Evolutionary conservation across 2,888 invertebrate species (phyloP).

Genomic region (Brenthis hecate): DNA sequence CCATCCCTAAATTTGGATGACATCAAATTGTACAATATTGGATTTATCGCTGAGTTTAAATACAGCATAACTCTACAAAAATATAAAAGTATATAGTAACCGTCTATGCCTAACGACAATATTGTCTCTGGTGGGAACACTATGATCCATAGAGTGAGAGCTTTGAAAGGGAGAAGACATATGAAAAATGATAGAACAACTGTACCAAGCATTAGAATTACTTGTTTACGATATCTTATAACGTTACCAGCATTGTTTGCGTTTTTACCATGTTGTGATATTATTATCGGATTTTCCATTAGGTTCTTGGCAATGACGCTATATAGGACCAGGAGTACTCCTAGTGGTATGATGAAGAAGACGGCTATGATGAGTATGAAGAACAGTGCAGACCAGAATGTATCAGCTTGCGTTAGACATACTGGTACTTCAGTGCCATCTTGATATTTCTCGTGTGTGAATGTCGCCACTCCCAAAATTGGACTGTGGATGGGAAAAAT

Average conservation of each 20-base stretch:
- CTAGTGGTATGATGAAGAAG: slow-evolving; percentile 93
- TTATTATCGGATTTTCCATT: slow-evolving; percentile 89
- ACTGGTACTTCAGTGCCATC: slow-evolving; percentile 88
- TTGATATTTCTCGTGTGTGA: slow-evolving; percentile 86
- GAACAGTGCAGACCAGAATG: slow-evolving; percentile 90
- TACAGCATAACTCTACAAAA: slow-evolving; percentile 94
- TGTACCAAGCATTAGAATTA: slow-evolving; percentile 93
- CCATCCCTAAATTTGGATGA: slow-evolving; percentile 94
- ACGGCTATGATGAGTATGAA: slow-evolving; percentile 90
- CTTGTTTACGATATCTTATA: slow-evolving; percentile 89
- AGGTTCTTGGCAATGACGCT: slow-evolving; percentile 92
- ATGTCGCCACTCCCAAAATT: slow-evolving; percentile 90
- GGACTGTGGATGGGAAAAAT: slow-evolving; percentile 84
- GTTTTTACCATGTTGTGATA: slow-evolving; percentile 82
- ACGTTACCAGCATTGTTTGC: slow-evolving; percentile 79
- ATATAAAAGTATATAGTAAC: slow-evolving; percentile 91
- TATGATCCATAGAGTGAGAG: slow-evolving; percentile 93
- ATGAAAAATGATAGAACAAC: slow-evolving; percentile 95
- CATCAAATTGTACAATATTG: slow-evolving; percentile 95
- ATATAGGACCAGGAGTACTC: slow-evolving; percentile 91
- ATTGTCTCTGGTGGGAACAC: slow-evolving; percentile 87
- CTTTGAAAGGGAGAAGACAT: slow-evolving; percentile 93
- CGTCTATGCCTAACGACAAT: slow-evolving; percentile 87
- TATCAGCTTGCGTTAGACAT: slow-evolving; percentile 91
- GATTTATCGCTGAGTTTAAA: slow-evolving; percentile 95